Percentiles rank a stretch among this genome's conserved stretches.
Evolutionary conservation across 2,113 vertebrate genomes (phyloP).

Genomic region (Chaetura pelagica): DNA sequence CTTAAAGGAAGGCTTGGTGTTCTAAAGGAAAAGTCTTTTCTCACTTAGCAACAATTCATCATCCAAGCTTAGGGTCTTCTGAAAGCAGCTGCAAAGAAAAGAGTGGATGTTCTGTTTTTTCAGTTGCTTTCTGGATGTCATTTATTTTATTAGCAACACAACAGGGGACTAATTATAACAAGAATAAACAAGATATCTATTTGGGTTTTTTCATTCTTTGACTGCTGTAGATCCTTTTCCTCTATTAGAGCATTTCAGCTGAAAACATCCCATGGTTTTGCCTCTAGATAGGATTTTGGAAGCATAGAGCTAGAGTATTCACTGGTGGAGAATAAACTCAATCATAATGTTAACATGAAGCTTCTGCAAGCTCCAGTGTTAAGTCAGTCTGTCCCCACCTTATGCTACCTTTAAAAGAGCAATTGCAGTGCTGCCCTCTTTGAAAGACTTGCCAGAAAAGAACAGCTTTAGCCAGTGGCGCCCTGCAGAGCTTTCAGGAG

Average conservation of each 20-base stretch:
- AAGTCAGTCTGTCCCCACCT: not conserved
- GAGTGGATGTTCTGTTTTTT: not conserved
- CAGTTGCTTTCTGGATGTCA: constrained; percentile 6
- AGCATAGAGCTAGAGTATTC: not conserved
- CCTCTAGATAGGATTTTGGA: constrained; percentile 17
- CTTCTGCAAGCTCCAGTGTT: not conserved
- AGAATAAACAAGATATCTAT: constrained; percentile 53
- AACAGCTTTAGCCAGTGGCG: not conserved
- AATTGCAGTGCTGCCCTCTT: not conserved
- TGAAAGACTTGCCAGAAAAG: not conserved
- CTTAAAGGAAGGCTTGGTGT: not conserved
- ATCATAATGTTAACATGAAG: constrained; percentile 19
- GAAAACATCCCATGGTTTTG: constrained; percentile 26
- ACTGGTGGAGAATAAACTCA: constrained; percentile 31
- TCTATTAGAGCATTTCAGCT: not conserved
- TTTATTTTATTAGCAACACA: constrained; percentile 59
- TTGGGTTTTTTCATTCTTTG: constrained; percentile 22
- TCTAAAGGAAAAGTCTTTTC: constrained; percentile 28
- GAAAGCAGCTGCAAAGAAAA: constrained; percentile 19
- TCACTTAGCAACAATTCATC: not conserved
- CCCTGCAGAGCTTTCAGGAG: not conserved
- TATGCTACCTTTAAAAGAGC: not conserved
- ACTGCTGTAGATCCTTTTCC: not conserved
- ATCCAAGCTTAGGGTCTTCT: not conserved
- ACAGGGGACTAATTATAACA: constrained; percentile 35